Conservation (phyloP, 2,113 vertebrate genomes). For the Ptilonorhynchus violaceus region DNA sequence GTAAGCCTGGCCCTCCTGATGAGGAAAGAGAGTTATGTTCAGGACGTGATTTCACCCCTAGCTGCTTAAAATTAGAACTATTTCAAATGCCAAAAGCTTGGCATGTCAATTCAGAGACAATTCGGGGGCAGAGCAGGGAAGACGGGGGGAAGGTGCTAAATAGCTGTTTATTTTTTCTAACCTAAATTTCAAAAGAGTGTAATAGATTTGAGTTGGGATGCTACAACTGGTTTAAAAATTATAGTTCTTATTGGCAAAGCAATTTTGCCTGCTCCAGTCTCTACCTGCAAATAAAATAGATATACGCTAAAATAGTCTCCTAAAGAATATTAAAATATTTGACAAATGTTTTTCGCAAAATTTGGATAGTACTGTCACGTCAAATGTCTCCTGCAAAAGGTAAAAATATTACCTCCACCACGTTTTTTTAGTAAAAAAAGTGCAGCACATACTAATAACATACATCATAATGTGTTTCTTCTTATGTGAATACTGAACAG, state of each 20-base stretch:
- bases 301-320: not conserved
- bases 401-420: not conserved
- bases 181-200: not conserved
- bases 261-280: not conserved
- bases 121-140: accelerated
- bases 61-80: not conserved
- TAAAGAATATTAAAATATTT: not conserved
- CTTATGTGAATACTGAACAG: not conserved
- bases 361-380: not conserved
- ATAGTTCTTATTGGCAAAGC: not conserved
- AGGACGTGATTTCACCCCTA: not conserved
- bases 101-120: not conserved
- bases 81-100: not conserved
- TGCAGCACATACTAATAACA: not conserved
- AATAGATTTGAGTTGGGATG: not conserved
- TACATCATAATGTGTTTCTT: not conserved
- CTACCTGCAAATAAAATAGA: not conserved
- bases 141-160: accelerated
- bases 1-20: not conserved
- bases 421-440: not conserved
- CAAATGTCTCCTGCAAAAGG: not conserved
- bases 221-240: not conserved
- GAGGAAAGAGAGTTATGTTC: not conserved
- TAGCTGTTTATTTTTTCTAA: not conserved
- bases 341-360: not conserved